These are phyloP conservation scores for Sprattus sprattus DNA, from an alignment of 2,113 vertebrate genomes.

Conservation along the genomic window DNA sequence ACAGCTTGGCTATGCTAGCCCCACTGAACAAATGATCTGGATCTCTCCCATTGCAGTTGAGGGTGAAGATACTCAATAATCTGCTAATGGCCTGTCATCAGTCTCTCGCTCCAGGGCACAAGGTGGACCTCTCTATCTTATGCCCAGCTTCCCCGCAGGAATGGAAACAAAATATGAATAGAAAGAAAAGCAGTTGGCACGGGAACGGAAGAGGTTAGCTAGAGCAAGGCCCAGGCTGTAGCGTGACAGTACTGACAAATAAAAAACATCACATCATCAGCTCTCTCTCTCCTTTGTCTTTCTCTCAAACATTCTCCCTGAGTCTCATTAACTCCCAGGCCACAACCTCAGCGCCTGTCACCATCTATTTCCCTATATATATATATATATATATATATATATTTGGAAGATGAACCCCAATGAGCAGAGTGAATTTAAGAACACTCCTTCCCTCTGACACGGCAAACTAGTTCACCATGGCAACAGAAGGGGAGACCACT, in stretches of 20 bases:
- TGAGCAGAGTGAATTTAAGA: slow-evolving; percentile 1
- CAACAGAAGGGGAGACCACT: background rate
- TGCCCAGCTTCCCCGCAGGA: background rate
- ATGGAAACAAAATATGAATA: slow-evolving; percentile 26
- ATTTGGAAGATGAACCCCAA: background rate
- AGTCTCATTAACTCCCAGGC: background rate
- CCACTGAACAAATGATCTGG: slow-evolving; percentile 60
- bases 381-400: background rate
- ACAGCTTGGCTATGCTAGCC: slow-evolving; percentile 63
- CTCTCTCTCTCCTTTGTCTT: background rate
- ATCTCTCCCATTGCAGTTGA: slow-evolving; percentile 36
- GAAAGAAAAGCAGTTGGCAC: background rate
- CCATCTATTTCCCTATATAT: background rate
- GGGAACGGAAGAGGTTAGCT: background rate
- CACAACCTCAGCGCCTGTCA: background rate
- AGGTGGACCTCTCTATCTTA: slow-evolving; percentile 43
- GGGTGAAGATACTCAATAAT: slow-evolving; percentile 62
- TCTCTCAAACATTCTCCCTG: slow-evolving; percentile 4
- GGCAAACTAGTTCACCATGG: slow-evolving; percentile 7
- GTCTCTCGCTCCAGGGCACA: slow-evolving; percentile 57
- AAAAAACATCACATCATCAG: background rate
- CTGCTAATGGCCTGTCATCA: slow-evolving; percentile 63
- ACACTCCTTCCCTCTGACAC: background rate
- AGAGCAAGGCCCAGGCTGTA: background rate
- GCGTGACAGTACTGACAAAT: background rate